These are phyloP conservation scores for Brachionus rubens DNA, from an alignment of 1,140 invertebrate species.

Conservation along the genomic window DNA sequence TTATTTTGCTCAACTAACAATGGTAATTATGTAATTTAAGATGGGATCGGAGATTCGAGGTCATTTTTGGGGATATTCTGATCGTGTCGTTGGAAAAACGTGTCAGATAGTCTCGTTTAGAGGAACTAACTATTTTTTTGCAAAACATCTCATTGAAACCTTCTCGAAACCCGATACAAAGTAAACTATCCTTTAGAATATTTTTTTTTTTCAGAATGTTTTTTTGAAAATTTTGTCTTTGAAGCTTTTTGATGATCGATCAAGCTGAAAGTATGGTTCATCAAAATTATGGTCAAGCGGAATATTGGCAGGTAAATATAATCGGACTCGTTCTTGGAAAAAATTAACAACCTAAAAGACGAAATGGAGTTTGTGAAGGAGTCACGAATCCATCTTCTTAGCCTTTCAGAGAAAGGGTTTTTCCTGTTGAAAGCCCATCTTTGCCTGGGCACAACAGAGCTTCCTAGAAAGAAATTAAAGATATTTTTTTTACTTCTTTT, in stretches of 20 bases:
- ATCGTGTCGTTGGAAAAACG: neutral
- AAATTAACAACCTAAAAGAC: no score
- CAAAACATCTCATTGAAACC: neutral
- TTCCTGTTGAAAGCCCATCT: no score
- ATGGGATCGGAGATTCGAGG: neutral
- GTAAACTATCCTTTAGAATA: neutral
- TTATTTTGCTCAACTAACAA: no score
- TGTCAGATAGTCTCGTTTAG: conserved; percentile 1
- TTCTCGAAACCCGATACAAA: neutral
- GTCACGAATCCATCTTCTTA: no score
- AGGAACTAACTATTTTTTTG: conserved; percentile 29
- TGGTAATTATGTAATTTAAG: no score
- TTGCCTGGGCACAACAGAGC: no score
- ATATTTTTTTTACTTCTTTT: no score
- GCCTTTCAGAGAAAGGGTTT: no score
- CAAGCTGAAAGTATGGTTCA: conserved; percentile 84
- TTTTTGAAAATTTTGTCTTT: neutral
- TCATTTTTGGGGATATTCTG: conserved; percentile 19
- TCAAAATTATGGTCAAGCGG: conserved; percentile 73
- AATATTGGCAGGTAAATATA: conserved; percentile 70
- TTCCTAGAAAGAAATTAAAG: no score
- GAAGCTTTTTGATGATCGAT: conserved; percentile 71
- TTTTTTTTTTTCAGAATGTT: neutral
- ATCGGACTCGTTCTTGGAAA: no score
- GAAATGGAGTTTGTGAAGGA: no score